These are phyloP conservation scores for Penelope pileata DNA, from an alignment of 2,113 vertebrate species.

Conservation along the genomic window DNA sequence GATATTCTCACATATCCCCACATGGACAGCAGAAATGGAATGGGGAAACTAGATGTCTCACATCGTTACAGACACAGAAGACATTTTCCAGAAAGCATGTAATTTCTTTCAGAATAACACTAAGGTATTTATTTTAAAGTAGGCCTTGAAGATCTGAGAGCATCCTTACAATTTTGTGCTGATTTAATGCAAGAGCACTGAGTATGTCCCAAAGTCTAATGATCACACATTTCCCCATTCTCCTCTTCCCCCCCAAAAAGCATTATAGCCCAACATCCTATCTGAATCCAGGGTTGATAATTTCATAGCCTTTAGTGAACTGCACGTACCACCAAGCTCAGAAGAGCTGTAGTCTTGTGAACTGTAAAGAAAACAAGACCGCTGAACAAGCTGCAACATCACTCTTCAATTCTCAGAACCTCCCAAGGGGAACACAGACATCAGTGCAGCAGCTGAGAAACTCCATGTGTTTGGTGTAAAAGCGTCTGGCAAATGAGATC, in stretches of 20 bases:
- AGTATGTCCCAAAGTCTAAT: neutral
- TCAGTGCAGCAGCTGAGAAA: neutral
- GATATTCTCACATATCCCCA: neutral
- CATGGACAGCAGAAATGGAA: neutral
- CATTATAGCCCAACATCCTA: neutral
- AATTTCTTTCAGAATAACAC: neutral
- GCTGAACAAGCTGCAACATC: neutral
- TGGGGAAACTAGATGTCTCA: neutral
- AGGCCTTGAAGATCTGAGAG: neutral
- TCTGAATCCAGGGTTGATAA: rapidly evolving
- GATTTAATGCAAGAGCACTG: neutral
- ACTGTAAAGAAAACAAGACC: neutral
- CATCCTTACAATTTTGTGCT: neutral
- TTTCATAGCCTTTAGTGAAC: neutral
- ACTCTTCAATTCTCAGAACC: neutral
- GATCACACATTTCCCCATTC: neutral
- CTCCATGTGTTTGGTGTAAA: neutral
- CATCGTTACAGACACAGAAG: neutral
- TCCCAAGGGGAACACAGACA: rapidly evolving
- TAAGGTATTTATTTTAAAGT: neutral
- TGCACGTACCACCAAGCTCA: neutral
- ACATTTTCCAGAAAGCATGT: neutral
- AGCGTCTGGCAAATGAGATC: neutral
- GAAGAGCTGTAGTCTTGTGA: neutral
- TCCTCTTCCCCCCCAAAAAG: neutral